Percentiles rank a stretch among this genome's conserved stretches.
phyloP scores from a whole-genome alignment of 2,113 vertebrate species.

The Scopus umbretta region DNA sequence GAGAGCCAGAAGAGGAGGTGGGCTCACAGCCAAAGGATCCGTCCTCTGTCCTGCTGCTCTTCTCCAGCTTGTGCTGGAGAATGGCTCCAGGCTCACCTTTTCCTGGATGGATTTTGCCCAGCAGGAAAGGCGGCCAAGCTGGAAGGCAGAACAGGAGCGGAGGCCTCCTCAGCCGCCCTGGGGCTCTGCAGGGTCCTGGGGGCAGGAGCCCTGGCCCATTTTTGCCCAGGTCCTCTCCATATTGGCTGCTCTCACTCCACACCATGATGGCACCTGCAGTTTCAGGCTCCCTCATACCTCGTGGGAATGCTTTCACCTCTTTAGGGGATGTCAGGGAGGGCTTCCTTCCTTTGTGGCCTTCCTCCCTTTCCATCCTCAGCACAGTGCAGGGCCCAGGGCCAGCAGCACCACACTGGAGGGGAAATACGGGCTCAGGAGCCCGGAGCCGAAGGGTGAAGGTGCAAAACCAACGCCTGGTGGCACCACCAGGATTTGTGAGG shows the following conservation, averaged over 20 bases:
- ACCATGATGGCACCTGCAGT: too few relatives aligned
- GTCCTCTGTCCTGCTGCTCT: not conserved
- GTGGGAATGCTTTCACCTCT: not conserved
- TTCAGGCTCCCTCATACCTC: not conserved
- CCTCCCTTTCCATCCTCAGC: not conserved
- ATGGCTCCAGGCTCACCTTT: not conserved
- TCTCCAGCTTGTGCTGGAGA: not conserved
- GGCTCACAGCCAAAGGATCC: not conserved
- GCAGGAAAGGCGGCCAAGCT: rapidly evolving
- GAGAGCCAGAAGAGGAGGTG: not conserved
- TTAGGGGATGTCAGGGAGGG: not conserved
- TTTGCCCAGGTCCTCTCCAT: not conserved
- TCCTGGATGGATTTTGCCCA: not conserved
- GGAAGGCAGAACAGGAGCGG: not conserved
- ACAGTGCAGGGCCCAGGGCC: not conserved
- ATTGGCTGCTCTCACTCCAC: not conserved
- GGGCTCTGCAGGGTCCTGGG: not conserved
- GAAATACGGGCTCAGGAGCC: not conserved
- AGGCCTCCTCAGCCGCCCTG: not conserved
- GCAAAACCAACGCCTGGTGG: not conserved
- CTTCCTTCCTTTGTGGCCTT: rapidly evolving
- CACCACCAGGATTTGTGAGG: not conserved
- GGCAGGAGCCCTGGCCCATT: not conserved
- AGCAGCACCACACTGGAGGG: not conserved
- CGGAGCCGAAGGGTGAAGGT: not conserved